These are phyloP conservation scores for Eriosoma lanigerum DNA, from an alignment of 1,140 invertebrate genomes.

Conservation along the genomic window DNA sequence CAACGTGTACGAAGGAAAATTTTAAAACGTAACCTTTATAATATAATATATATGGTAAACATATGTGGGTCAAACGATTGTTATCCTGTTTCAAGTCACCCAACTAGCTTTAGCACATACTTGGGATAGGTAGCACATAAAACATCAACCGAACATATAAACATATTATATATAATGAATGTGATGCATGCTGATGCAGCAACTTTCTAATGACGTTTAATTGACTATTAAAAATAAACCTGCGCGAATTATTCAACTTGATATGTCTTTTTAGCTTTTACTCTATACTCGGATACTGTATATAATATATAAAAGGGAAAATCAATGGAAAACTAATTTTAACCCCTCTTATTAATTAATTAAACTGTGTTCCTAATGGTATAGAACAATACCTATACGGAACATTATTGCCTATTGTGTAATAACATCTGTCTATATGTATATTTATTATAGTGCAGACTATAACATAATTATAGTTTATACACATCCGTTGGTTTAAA, in stretches of 20 bases:
- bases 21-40: not conserved
- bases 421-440: not conserved
- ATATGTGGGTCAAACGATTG: slow-evolving; percentile 48
- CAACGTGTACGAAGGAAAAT: not conserved
- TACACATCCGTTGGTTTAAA: slow-evolving; percentile 3
- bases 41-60: not conserved
- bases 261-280: not conserved
- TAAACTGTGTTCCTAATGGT: not conserved
- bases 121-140: slow-evolving; percentile 9
- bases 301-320: slow-evolving; percentile 16
- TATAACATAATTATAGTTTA: not conserved
- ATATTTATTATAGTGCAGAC: not conserved
- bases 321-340: slow-evolving; percentile 26
- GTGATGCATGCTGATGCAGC: not conserved
- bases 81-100: slow-evolving; percentile 39
- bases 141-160: slow-evolving; percentile 25
- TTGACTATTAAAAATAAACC: slow-evolving; percentile 20
- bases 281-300: no score
- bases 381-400: slow-evolving; percentile 1
- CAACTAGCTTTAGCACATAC: slow-evolving; percentile 32
- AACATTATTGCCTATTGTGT: not conserved
- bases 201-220: slow-evolving; percentile 50
- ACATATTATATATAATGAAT: not conserved
- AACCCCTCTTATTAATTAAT: not conserved
- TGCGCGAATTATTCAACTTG: not conserved